Conservation (phyloP, 2,888 invertebrate genomes). For the Marasmarcha lunaedactyla region DNA sequence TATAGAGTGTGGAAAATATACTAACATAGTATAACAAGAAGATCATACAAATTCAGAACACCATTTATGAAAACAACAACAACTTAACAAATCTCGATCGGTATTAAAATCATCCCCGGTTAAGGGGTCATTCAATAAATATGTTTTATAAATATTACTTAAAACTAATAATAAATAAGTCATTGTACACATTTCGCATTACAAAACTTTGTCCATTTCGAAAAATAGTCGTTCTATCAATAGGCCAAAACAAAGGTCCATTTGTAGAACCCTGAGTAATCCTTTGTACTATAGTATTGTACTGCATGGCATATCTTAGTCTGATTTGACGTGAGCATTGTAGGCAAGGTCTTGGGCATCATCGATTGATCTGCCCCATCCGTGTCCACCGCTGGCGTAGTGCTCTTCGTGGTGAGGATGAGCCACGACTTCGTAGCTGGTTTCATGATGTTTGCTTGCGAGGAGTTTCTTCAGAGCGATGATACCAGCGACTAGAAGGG, state of each 20-base stretch:
- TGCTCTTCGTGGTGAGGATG: slow-evolving; percentile 73
- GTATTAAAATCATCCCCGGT: slow-evolving; percentile 33
- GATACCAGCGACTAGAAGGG: slow-evolving; percentile 81
- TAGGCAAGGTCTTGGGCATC: slow-evolving; percentile 72
- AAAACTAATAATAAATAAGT: slow-evolving; percentile 47
- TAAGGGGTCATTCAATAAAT: slow-evolving; percentile 46
- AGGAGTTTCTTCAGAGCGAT: slow-evolving; percentile 78
- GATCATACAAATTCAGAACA: slow-evolving; percentile 59
- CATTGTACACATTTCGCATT: slow-evolving; percentile 16
- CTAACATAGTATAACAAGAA: slow-evolving; percentile 54
- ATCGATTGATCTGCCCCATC: slow-evolving; percentile 75
- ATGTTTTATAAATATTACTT: slow-evolving; percentile 49
- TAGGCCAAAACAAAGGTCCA: slow-evolving; percentile 24
- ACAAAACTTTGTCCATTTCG: slow-evolving; percentile 13
- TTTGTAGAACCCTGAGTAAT: slow-evolving; percentile 24
- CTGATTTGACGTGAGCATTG: slow-evolving; percentile 62
- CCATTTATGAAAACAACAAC: slow-evolving; percentile 50
- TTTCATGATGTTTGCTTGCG: slow-evolving; percentile 75
- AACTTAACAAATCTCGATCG: slow-evolving; percentile 20
- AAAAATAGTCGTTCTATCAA: slow-evolving; percentile 20
- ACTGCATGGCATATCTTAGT: slow-evolving; percentile 22
- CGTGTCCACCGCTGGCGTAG: slow-evolving; percentile 61
- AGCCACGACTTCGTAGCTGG: slow-evolving; percentile 83
- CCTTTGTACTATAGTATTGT: slow-evolving; percentile 1
- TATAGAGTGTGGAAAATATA: slow-evolving; percentile 47